Base-by-base conservation (phyloP, 1,140 invertebrate species). In the Psix sp. region DNA sequence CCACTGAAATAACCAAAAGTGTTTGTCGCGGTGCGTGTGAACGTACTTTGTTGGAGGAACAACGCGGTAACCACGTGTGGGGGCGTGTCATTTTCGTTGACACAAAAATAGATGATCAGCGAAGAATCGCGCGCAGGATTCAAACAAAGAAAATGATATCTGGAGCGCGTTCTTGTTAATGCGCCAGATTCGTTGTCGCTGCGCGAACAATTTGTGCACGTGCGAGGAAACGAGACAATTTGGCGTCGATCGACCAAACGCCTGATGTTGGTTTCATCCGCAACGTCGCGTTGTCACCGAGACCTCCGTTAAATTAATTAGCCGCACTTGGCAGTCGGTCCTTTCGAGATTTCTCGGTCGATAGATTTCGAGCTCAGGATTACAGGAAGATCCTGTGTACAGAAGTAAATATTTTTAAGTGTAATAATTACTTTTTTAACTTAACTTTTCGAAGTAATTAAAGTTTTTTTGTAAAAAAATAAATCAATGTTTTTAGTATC, bases 151-250 rank as follows among this genome's bases (percentile, higher is more conserved):
- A 36, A 48, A 54, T 48, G 67, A 63, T 51, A 72, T 63, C 59
- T 63, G 52, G 67, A 72, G 29, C 67, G 43, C 57, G 42, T 40
- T 63, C 59, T 71, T 57, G 67, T 71, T 63, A 71, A 56, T 43
- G 42, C 49, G 71, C 71, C 62, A 62, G 71, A 74, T 43, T 62
- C 49, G 43, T 29, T 33, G 66, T 56, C 60, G 48, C 36, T 51
- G 56, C 70, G 60, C 54, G 35, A 48, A 52, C 40, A 40, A 60
- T 60, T 73, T 26, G 54, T 42, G 49, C 71, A 74, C 71, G 71
- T 67, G 71, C 54, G 36, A 66, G 46, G 20, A 60, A 66, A 66
- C 70, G 39, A 56, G 56, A 67, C 71, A 62, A 60, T 62, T 67
- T 54, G 71, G 49, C 71, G 71, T 36, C 70, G 29, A 54, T 51